phyloP scores from a whole-genome alignment of 2,888 invertebrate genomes.

The Lumbricus terrestris region DNA sequence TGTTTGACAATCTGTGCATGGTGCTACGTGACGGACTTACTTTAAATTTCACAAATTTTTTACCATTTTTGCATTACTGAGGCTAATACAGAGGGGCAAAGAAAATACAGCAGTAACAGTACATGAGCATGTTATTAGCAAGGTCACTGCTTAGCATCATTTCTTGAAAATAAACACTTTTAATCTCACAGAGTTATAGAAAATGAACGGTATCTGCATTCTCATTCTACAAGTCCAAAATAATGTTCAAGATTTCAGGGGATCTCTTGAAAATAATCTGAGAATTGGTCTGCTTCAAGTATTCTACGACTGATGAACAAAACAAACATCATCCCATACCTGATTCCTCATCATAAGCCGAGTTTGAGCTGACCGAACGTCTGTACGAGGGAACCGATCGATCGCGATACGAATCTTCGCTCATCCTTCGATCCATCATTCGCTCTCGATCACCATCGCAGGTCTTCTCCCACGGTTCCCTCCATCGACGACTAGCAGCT shows the following conservation, averaged over 20 bases:
- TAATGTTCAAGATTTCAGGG: too few species aligned
- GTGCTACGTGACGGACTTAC: too few species aligned
- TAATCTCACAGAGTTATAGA: neutral
- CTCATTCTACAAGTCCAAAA: neutral
- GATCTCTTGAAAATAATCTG: neutral
- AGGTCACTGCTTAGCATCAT: neutral
- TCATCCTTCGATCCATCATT: conserved; percentile 18
- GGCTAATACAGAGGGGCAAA: too few species aligned
- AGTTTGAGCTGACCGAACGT: conserved; percentile 25
- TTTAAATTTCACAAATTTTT: too few species aligned
- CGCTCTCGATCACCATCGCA: conserved; percentile 17
- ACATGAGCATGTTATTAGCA: neutral
- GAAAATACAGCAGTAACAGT: neutral
- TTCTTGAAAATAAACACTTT: neutral
- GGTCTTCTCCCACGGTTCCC: conserved; percentile 34
- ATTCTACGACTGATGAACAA: neutral
- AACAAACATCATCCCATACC: neutral
- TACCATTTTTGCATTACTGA: too few species aligned
- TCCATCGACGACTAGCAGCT: conserved; percentile 33
- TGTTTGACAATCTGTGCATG: too few species aligned
- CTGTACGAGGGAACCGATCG: conserved; percentile 15
- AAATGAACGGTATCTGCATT: neutral
- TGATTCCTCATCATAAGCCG: conserved; percentile 22
- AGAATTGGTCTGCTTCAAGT: neutral
- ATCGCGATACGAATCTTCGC: conserved; percentile 29